Conservation (phyloP, 1,140 invertebrate genomes). For the Pararge aegeria region DNA sequence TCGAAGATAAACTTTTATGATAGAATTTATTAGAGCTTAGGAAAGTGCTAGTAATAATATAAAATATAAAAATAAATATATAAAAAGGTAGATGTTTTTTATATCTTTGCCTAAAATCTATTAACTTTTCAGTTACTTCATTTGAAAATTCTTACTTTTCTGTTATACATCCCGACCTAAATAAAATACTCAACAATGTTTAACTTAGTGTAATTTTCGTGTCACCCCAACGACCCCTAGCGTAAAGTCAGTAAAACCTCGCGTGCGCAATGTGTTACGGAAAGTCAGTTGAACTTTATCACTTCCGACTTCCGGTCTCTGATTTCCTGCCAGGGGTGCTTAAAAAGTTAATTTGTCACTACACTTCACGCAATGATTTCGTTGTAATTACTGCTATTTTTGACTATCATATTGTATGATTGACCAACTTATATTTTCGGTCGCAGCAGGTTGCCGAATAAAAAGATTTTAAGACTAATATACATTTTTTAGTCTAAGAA, state of each 20-base stretch:
- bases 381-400: background rate
- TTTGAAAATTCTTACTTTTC: background rate
- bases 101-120: no score
- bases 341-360: constrained; percentile 43
- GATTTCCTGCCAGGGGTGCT: constrained; percentile 53
- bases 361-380: constrained; percentile 26
- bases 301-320: constrained; percentile 65
- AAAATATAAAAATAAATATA: no score
- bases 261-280: constrained; percentile 51
- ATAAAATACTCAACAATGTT: constrained; percentile 26
- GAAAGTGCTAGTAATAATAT: no score
- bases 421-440: no score
- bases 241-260: constrained; percentile 15
- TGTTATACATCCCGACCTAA: background rate
- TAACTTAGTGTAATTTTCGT: constrained; percentile 43
- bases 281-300: constrained; percentile 75
- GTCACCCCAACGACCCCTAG: constrained; percentile 37
- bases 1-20: no score
- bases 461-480: no score
- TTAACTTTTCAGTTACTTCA: no score
- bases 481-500: no score
- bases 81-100: no score
- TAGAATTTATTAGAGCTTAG: no score
- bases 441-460: no score
- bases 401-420: no score